phyloP scores from a whole-genome alignment of 2,888 invertebrate genomes.

The Stegana nigrithorax region DNA sequence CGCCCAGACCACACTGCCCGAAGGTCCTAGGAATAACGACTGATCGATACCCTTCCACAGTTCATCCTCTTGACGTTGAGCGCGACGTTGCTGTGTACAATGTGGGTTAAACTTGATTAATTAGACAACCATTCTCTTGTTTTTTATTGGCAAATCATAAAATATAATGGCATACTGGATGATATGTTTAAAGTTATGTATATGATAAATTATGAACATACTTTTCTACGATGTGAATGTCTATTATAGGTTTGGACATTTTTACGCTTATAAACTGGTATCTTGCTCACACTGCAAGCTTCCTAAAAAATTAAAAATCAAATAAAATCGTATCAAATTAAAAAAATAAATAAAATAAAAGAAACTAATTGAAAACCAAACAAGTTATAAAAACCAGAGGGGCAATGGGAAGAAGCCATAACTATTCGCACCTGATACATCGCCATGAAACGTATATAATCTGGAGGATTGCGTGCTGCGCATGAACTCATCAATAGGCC shows the following conservation, averaged over 20 bases:
- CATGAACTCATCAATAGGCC: conserved; percentile 64
- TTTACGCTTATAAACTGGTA: conserved; percentile 56
- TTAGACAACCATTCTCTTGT: neutral
- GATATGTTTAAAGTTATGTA: neutral
- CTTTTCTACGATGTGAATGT: conserved; percentile 41
- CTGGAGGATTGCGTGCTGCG: conserved; percentile 61
- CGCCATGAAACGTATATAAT: conserved; percentile 66
- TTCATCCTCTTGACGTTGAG: conserved; percentile 64
- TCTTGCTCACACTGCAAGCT: conserved; percentile 61
- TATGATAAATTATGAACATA: conserved; percentile 47
- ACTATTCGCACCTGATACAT: conserved; percentile 66
- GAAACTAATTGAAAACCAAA: conserved; percentile 1
- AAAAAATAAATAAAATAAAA: conserved; percentile 18
- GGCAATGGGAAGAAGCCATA: too few relatives aligned
- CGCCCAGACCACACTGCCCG: conserved; percentile 67
- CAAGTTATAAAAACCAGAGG: neutral
- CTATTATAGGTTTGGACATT: conserved; percentile 28
- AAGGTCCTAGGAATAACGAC: conserved; percentile 65
- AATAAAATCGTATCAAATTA: conserved; percentile 22
- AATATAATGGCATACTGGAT: neutral
- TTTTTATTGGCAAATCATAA: neutral
- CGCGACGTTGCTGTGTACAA: conserved; percentile 56
- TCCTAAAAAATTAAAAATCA: conserved; percentile 50
- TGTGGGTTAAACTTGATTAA: too few relatives aligned
- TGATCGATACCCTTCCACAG: conserved; percentile 68